These are phyloP conservation scores for Odontocolon sp. DNA, from an alignment of 2,888 invertebrate species.

Conservation along the genomic window DNA sequence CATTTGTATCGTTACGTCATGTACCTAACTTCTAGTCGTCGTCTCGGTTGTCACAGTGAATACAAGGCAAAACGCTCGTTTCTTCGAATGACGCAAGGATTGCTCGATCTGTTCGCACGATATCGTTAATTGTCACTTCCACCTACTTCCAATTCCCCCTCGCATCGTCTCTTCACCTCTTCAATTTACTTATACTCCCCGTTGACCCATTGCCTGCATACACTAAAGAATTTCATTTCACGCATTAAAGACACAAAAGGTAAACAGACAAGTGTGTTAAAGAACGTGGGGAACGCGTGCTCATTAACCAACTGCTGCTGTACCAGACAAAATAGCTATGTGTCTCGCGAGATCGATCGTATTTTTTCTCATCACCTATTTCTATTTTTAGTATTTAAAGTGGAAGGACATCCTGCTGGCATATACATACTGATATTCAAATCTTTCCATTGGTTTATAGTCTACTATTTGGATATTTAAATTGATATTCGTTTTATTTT, in stretches of 20 bases:
- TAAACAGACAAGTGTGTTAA: background rate
- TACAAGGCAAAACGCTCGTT: constrained; percentile 22
- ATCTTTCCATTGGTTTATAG: too few relatives aligned
- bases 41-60: background rate
- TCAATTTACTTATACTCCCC: constrained; percentile 24
- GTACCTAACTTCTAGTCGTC: background rate
- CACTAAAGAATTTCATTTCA: background rate
- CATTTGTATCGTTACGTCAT: constrained; percentile 30
- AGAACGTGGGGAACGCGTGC: background rate
- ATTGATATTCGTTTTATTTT: too few relatives aligned
- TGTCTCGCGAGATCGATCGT: background rate
- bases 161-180: constrained; percentile 43
- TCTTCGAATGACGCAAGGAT: constrained; percentile 61
- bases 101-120: constrained; percentile 65
- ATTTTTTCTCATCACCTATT: background rate
- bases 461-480: too few relatives aligned
- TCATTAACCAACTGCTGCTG: background rate
- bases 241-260: background rate
- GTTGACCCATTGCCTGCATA: constrained; percentile 15
- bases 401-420: too few relatives aligned
- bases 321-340: constrained; percentile 12
- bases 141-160: constrained; percentile 62
- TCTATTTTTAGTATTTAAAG: background rate
- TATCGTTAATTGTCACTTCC: constrained; percentile 67
- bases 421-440: too few relatives aligned